phyloP scores from a whole-genome alignment of 1,140 invertebrate genomes.

The Cotesia chilonis region DNA sequence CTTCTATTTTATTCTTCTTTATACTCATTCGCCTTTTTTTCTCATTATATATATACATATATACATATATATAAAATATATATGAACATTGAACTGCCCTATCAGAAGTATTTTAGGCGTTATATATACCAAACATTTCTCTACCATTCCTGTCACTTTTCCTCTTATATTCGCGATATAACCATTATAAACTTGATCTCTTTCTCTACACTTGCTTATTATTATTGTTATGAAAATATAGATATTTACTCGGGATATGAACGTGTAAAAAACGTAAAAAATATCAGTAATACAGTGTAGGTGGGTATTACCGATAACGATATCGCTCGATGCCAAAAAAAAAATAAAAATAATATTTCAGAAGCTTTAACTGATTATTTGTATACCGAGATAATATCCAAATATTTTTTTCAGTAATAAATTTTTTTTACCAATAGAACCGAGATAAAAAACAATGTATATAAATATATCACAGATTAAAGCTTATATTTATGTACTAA shows the following conservation, averaged over 20 bases:
- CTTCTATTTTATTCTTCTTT: slow-evolving; percentile 1
- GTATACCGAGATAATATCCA: neutral
- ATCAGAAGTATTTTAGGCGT: too few relatives aligned
- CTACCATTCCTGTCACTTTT: neutral
- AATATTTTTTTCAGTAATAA: neutral
- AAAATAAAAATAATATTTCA: slow-evolving; percentile 9
- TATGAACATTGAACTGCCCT: neutral
- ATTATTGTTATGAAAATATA: neutral
- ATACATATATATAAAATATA: neutral
- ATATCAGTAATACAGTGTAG: neutral
- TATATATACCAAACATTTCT: slow-evolving; percentile 16
- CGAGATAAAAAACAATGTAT: neutral
- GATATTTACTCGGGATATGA: slow-evolving; percentile 12
- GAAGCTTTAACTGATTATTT: slow-evolving; percentile 22
- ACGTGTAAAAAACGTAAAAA: slow-evolving; percentile 3
- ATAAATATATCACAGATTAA: too few relatives aligned
- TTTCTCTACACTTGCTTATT: too few relatives aligned
- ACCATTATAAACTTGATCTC: neutral
- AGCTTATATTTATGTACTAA: neutral
- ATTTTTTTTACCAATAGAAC: neutral
- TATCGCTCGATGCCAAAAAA: slow-evolving; percentile 16
- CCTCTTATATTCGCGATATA: neutral
- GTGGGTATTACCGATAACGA: slow-evolving; percentile 14
- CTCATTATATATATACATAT: neutral
- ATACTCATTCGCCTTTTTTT: neutral